phyloP scores from a whole-genome alignment of 1,140 invertebrate species.

The Leptinotarsa undecemlineata region DNA sequence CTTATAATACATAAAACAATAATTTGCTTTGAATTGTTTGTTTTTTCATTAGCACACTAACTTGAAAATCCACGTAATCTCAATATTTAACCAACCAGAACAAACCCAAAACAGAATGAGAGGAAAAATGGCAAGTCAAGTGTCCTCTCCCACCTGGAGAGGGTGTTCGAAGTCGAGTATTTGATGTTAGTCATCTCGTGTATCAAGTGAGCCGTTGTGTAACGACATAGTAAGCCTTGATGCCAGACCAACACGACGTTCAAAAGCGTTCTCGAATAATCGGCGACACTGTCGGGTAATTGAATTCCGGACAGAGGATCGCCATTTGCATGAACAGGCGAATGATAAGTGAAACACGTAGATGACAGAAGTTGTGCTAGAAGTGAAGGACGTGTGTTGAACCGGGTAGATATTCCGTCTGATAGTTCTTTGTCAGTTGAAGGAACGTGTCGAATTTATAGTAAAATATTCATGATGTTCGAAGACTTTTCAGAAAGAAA shows the following conservation, averaged over 20 bases:
- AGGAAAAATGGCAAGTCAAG: not conserved
- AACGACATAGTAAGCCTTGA: constrained; percentile 5
- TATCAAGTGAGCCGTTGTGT: constrained; percentile 5
- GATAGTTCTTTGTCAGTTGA: too few species aligned
- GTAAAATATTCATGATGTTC: too few species aligned
- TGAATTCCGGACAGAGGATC: constrained; percentile 5
- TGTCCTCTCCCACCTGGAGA: constrained; percentile 2
- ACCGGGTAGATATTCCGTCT: too few species aligned
- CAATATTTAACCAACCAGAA: not conserved
- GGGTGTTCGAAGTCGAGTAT: constrained; percentile 2
- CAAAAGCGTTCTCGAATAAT: constrained; percentile 3
- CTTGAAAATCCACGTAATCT: not conserved
- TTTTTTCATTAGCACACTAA: too few species aligned
- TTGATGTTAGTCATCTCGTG: constrained; percentile 5
- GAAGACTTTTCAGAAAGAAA: too few species aligned
- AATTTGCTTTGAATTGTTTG: too few species aligned
- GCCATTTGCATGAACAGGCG: constrained; percentile 3
- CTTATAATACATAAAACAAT: too few species aligned
- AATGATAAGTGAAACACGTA: constrained; percentile 1
- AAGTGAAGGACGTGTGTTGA: not conserved
- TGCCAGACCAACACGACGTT: not conserved
- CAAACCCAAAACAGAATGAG: not conserved
- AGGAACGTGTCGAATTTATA: too few species aligned
- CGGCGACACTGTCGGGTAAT: constrained; percentile 1
- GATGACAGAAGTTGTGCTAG: not conserved